Percentiles rank a stretch among this genome's conserved stretches.
These are phyloP conservation scores for Arge pagana DNA, from an alignment of 2,888 invertebrate species.

Conservation along the genomic window DNA sequence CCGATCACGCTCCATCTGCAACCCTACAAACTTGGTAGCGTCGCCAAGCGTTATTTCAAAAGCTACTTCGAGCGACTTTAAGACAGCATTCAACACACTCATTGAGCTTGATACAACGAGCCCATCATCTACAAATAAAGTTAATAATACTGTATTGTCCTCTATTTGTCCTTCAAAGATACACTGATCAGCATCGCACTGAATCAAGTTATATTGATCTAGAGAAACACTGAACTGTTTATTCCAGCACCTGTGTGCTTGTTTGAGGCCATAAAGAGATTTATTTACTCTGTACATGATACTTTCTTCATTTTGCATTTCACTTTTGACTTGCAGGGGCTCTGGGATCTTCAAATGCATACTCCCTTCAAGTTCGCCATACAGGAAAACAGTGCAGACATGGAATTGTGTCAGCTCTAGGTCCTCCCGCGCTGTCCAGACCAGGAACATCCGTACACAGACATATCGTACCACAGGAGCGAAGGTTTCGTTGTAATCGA, in stretches of 20 bases:
- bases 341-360: background rate
- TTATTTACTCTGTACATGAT: background rate
- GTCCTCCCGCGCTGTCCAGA: background rate
- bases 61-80: background rate
- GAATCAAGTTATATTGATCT: background rate
- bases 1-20: slow-evolving; percentile 9
- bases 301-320: background rate
- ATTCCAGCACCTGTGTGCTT: slow-evolving; percentile 25
- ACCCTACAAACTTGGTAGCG: background rate
- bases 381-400: background rate
- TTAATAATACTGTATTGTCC: background rate
- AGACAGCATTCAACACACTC: too few relatives aligned
- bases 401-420: background rate
- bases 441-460: too few relatives aligned
- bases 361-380: background rate
- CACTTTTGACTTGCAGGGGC: background rate
- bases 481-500: too few relatives aligned
- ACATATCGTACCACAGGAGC: too few relatives aligned
- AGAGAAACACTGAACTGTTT: background rate
- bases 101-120: too few relatives aligned
- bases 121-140: slow-evolving; percentile 22
- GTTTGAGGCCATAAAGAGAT: slow-evolving; percentile 11
- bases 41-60: background rate
- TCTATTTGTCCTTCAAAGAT: slow-evolving; percentile 1
- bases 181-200: slow-evolving; percentile 6